These are phyloP conservation scores for Grammomys dolichurus DNA, from an alignment of 2,113 vertebrate species.

Conservation along the genomic window DNA sequence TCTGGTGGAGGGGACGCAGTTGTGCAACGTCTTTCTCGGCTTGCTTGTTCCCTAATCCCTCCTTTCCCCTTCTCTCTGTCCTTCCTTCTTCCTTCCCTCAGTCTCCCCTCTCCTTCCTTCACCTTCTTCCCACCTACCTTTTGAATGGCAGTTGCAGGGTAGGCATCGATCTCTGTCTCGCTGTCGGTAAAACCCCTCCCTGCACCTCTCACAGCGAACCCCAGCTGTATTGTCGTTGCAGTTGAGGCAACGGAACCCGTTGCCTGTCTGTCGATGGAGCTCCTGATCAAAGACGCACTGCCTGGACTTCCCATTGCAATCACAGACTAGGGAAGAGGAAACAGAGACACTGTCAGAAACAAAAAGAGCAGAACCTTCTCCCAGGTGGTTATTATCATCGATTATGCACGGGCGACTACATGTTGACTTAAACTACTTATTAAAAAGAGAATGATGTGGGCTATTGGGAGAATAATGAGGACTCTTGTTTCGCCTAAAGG, in stretches of 20 bases:
- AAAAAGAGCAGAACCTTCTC: neutral
- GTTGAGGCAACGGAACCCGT: conserved; percentile 90
- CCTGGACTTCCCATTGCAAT: conserved; percentile 91
- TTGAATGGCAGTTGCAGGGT: conserved; percentile 90
- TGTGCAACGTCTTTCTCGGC: neutral
- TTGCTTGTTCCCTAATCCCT: neutral
- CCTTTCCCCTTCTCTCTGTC: too few relatives aligned
- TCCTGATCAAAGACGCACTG: conserved; percentile 88
- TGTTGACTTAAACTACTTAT: neutral
- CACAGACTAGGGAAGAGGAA: conserved; percentile 80
- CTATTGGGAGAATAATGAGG: rapidly evolving
- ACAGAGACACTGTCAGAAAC: neutral
- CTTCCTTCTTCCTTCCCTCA: neutral
- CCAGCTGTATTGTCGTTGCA: conserved; percentile 93
- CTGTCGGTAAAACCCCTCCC: conserved; percentile 88
- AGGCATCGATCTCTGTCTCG: conserved; percentile 85
- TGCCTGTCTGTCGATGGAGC: conserved; percentile 83
- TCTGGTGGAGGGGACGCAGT: neutral
- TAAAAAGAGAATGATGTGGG: neutral
- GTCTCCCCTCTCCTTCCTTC: neutral
- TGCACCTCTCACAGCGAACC: conserved; percentile 91
- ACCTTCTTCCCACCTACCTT: conserved; percentile 85
- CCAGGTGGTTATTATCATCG: neutral
- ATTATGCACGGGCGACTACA: neutral
- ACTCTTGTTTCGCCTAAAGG: neutral